These are phyloP conservation scores for Diachasma alloeum DNA, from an alignment of 1,140 invertebrate species.

Conservation along the genomic window DNA sequence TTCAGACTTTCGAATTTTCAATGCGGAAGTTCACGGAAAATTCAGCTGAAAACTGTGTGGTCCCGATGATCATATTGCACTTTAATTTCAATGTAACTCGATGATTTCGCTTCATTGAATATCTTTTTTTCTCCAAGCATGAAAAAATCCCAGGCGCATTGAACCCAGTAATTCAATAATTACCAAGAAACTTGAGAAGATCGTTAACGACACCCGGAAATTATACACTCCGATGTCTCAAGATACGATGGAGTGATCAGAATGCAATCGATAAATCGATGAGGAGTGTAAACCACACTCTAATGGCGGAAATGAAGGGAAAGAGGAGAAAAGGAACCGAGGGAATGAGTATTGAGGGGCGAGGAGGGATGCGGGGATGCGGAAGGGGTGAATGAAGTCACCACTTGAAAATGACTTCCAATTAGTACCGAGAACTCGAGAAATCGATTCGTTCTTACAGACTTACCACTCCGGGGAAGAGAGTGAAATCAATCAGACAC, in stretches of 20 bases:
- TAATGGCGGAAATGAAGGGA: conserved; percentile 4
- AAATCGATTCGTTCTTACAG: not conserved
- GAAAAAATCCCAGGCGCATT: not conserved
- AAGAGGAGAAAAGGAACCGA: not conserved
- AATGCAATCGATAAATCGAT: conserved; percentile 11
- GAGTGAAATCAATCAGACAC: not conserved
- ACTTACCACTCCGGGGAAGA: not conserved
- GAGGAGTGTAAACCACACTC: not conserved
- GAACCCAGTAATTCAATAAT: not conserved
- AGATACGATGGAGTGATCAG: not conserved
- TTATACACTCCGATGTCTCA: not conserved
- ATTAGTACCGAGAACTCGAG: not conserved
- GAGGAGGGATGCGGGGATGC: not conserved
- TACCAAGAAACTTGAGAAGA: not conserved
- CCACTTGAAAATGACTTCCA: conserved; percentile 17
- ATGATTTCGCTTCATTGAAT: not conserved
- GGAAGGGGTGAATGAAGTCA: not conserved
- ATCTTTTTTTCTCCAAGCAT: too few species aligned
- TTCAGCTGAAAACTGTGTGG: too few species aligned
- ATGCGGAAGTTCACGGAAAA: too few species aligned
- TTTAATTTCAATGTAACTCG: not conserved
- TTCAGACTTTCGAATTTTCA: too few species aligned
- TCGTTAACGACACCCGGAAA: conserved; percentile 1
- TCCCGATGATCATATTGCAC: too few species aligned
- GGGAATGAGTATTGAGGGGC: not conserved